Evolutionary conservation across 2,113 vertebrate genomes (phyloP).

Genomic region (Cryptomyrus ogoouensis): DNA sequence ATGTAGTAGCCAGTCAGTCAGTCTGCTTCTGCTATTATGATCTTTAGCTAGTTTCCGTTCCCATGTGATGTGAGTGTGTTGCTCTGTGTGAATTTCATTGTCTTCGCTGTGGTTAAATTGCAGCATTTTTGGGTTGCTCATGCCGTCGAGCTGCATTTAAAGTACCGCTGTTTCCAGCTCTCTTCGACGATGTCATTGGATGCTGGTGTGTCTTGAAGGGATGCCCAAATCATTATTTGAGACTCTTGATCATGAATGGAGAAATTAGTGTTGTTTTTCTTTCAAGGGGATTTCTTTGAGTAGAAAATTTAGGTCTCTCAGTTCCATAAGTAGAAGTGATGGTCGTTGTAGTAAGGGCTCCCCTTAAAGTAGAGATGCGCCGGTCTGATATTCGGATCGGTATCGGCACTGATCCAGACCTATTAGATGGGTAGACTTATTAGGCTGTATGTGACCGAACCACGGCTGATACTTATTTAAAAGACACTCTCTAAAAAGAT

Average conservation of each 20-base stretch:
- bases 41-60: neutral
- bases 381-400: too few species aligned
- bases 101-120: neutral
- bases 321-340: neutral
- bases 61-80: neutral
- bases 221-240: neutral
- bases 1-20: constrained; percentile 35
- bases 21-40: neutral
- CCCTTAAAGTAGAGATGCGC: neutral
- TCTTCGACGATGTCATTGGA: neutral
- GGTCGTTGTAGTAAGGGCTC: neutral
- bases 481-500: too few species aligned
- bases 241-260: neutral
- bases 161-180: neutral
- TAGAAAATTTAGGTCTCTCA: neutral
- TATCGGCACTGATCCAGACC: too few species aligned
- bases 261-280: neutral
- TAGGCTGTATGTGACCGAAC: too few species aligned
- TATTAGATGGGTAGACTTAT: too few species aligned
- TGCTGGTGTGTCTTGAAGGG: neutral
- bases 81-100: neutral
- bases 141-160: neutral
- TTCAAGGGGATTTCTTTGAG: neutral
- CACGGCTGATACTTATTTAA: too few species aligned
- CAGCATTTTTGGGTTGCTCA: neutral